Conservation (phyloP, 2,113 vertebrate genomes). For the Lophura nycthemera region DNA sequence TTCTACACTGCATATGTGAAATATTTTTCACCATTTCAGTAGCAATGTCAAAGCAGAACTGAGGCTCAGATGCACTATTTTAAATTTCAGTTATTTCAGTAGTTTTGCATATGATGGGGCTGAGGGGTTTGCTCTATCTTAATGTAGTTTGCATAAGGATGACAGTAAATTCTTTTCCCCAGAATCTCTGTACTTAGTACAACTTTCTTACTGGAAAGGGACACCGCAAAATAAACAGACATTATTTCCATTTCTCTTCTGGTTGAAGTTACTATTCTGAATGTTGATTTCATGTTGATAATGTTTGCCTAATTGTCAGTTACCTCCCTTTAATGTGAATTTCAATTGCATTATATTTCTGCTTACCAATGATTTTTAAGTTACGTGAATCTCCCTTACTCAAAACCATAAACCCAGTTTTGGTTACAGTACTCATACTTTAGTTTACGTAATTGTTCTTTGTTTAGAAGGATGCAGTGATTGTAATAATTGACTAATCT, state of each 20-base stretch:
- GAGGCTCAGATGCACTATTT: neutral
- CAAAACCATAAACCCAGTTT: neutral
- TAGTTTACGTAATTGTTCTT: neutral
- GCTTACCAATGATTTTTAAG: neutral
- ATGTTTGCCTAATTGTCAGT: neutral
- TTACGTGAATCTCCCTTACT: fast-evolving
- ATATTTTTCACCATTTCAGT: neutral
- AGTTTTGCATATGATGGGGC: neutral
- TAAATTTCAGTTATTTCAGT: neutral
- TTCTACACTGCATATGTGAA: fast-evolving
- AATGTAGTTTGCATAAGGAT: neutral
- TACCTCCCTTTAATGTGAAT: neutral
- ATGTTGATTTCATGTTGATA: neutral
- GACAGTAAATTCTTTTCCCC: neutral
- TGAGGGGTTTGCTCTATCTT: neutral
- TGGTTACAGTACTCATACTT: neutral
- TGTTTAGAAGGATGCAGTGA: neutral
- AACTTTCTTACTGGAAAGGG: neutral
- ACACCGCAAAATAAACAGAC: neutral
- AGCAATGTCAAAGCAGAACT: neutral
- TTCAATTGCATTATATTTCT: neutral
- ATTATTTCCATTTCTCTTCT: neutral
- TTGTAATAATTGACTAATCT: too few species aligned
- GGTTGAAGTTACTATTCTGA: neutral
- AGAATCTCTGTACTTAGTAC: neutral